Base-by-base conservation (phyloP, 1,140 invertebrate genomes). In the Tigriopus japonicus region DNA sequence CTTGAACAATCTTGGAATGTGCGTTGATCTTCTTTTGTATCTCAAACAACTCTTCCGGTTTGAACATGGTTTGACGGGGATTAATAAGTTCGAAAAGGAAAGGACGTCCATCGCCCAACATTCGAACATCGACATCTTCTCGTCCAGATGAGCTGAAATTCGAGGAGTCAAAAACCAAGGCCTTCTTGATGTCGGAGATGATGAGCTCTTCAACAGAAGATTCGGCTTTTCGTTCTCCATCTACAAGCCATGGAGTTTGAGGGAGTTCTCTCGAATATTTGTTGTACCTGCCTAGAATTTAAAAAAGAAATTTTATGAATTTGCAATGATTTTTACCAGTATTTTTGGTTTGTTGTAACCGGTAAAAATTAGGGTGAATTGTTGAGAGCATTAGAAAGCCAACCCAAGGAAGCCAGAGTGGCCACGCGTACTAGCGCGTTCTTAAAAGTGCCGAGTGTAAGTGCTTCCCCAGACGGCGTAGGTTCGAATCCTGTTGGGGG, bases 41-140 rank as follows among this genome's bases (percentile, higher is more conserved):
- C 17, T 64, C 42, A 12, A 64, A 63, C 52, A 86, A 71, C 53
- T 78, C 70, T 1, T 74, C 68, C 1, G 60, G 59, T 0, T 70
- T 74, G 62, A 85, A 71, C 52, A 75, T 72, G 1, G 77, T 77
- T 45, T 71, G 67, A 63, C 72, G 75, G 14, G 85, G 81, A 72
- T 87, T 80, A 0, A 81, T 64, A 49, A 92, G 76, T 77, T 93
- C 87, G 14, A 92, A 70, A 3, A 82, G 83, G 73, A 93, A 93
- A 0, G 88, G 89, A 51, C 89, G 72, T 1, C 91, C 92, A 54
- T 74, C 75, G n/a, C 87, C 86, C 41, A 95, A 69, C 70, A 84
- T 87, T 52, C 87, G 72, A 0, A 96, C 89, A 74, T 95, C 90
- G 0, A 90, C 87, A 75, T 98, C 93, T 74, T 97, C 93, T 58